Percentiles rank a stretch among this genome's conserved stretches.
Evolutionary conservation across 2,888 invertebrate species (phyloP).

Genomic region (Drosophila paramelanica): DNA sequence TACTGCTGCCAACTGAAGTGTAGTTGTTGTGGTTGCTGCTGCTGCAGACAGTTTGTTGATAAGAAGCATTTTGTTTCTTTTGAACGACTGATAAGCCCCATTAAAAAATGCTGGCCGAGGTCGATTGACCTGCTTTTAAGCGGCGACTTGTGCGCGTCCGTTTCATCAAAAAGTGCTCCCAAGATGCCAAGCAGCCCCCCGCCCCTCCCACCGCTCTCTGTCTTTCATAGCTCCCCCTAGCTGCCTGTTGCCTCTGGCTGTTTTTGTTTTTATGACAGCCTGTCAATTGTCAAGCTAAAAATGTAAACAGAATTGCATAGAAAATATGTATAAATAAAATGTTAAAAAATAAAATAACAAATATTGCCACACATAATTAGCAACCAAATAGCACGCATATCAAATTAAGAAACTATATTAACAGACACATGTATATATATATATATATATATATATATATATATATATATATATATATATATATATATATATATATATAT

Average conservation of each 20-base stretch:
- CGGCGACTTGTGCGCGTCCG: slow-evolving; percentile 58
- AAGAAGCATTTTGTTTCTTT: slow-evolving; percentile 69
- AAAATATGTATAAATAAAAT: slow-evolving; percentile 24
- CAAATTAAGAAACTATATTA: slow-evolving; percentile 1
- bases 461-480: neutral
- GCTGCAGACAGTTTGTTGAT: slow-evolving; percentile 69
- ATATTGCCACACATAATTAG: slow-evolving; percentile 37
- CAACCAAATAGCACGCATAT: slow-evolving; percentile 31
- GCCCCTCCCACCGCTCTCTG: neutral
- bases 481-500: neutral
- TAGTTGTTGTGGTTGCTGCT: slow-evolving; percentile 28
- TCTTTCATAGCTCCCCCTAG: neutral
- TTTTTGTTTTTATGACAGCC: slow-evolving; percentile 56
- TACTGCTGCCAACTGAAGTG: slow-evolving; percentile 21
- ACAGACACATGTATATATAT: neutral
- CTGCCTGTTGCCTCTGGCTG: slow-evolving; percentile 6
- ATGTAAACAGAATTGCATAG: slow-evolving; percentile 64
- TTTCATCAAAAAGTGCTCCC: slow-evolving; percentile 55
- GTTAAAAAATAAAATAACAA: neutral
- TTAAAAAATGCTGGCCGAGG: slow-evolving; percentile 68
- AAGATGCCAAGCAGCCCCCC: neutral
- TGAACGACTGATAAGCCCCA: slow-evolving; percentile 75
- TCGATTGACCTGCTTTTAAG: slow-evolving; percentile 81
- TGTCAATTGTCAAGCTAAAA: slow-evolving; percentile 68
- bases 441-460: neutral